A percentile compares a stretch with the other conserved stretches of the same genome.
These are phyloP conservation scores for Polypedilum pembai DNA, from an alignment of 1,140 invertebrate species.

Conservation along the genomic window DNA sequence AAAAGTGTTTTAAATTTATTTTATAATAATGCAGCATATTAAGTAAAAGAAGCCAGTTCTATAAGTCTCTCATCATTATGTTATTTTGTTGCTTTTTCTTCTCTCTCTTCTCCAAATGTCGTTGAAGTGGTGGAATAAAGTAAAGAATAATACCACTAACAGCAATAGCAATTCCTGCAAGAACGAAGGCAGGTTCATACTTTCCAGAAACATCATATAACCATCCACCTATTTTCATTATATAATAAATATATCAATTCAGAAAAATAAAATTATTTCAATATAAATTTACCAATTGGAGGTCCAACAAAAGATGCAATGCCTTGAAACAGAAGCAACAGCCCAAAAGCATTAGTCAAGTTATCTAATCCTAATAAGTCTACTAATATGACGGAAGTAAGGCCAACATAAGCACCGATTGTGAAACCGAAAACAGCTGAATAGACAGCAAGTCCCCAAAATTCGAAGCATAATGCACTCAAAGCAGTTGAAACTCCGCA, in stretches of 20 bases:
- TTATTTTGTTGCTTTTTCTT: not conserved
- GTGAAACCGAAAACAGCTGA: conserved; percentile 77
- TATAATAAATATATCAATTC: conserved; percentile 35
- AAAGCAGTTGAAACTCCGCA: conserved; percentile 76
- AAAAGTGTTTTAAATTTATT: no score
- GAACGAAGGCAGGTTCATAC: conserved; percentile 75
- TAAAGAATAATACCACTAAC: conserved; percentile 85
- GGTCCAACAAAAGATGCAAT: conserved; percentile 82
- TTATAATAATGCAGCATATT: not conserved
- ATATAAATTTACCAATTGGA: conserved; percentile 56
- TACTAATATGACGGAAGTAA: conserved; percentile 84
- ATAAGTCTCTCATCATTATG: not conserved
- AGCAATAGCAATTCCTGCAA: conserved; percentile 73
- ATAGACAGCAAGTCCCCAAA: conserved; percentile 64
- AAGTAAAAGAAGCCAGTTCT: not conserved
- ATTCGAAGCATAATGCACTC: conserved; percentile 62
- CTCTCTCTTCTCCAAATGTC: conserved; percentile 36
- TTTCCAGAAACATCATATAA: conserved; percentile 68
- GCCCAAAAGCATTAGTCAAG: conserved; percentile 88
- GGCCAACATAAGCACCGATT: conserved; percentile 85
- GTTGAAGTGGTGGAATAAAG: conserved; percentile 70
- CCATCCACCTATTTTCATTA: conserved; percentile 52
- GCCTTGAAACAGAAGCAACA: conserved; percentile 84
- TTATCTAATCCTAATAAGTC: conserved; percentile 79
- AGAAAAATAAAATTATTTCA: no score